These are phyloP conservation scores for Nudaria mundana DNA, from an alignment of 2,888 invertebrate species.

Conservation along the genomic window DNA sequence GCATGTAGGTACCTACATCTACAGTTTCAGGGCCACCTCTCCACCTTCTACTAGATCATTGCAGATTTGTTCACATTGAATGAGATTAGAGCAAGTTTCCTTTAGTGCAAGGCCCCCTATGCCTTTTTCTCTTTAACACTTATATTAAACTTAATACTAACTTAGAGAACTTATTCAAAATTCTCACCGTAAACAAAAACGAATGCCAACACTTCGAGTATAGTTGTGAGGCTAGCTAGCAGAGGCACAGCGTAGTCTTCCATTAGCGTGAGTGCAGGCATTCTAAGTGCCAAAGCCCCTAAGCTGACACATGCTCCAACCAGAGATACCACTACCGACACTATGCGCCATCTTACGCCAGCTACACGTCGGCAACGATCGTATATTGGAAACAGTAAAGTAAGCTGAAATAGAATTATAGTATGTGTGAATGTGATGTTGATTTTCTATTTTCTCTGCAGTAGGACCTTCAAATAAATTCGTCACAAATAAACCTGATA, in stretches of 20 bases:
- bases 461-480: no score
- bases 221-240: constrained; percentile 45
- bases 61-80: no score
- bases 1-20: no score
- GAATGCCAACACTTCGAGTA: constrained; percentile 56
- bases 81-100: no score
- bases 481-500: no score
- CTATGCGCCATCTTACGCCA: constrained; percentile 52
- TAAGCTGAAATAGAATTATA: constrained; percentile 42
- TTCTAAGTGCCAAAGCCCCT: constrained; percentile 39
- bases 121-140: no score
- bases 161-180: no score
- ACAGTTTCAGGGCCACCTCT: no score
- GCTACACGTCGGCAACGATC: constrained; percentile 54
- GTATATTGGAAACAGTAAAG: constrained; percentile 55
- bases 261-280: constrained; percentile 40
- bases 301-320: constrained; percentile 41
- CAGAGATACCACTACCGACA: constrained; percentile 40
- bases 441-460: no score
- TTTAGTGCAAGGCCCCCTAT: no score
- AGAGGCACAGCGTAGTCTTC: constrained; percentile 56
- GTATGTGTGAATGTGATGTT: neutral
- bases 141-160: no score
- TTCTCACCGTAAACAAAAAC: constrained; percentile 60
- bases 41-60: no score